Percentiles rank a stretch among this genome's conserved stretches.
These are phyloP conservation scores for Talpa occidentalis DNA, from an alignment of 2,113 vertebrate species.

Conservation along the genomic window DNA sequence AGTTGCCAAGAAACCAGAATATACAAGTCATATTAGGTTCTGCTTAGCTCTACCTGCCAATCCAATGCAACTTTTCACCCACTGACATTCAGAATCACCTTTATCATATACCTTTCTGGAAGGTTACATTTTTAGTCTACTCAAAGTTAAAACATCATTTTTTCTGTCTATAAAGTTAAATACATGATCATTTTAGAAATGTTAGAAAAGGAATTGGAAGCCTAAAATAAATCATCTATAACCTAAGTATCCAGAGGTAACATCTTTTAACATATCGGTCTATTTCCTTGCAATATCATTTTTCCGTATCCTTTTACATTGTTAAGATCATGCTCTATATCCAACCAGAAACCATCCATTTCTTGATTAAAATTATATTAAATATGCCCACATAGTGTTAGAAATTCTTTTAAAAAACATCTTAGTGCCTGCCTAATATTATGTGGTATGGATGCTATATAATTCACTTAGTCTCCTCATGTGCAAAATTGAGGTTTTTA, in stretches of 20 bases:
- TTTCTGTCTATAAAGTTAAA: slow-evolving; percentile 59
- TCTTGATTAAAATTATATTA: slow-evolving; percentile 24
- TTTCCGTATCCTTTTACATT: not conserved
- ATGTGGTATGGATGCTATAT: not conserved
- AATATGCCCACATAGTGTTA: not conserved
- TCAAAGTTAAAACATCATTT: slow-evolving; percentile 54
- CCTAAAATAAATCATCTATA: slow-evolving; percentile 43
- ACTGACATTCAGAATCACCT: slow-evolving; percentile 68
- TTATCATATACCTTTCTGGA: slow-evolving; percentile 51
- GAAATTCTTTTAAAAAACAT: slow-evolving; percentile 28
- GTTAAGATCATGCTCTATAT: not conserved
- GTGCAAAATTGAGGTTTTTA: slow-evolving; percentile 2
- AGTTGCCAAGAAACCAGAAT: slow-evolving; percentile 52
- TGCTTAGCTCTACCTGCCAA: slow-evolving; percentile 53
- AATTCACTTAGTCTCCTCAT: not conserved
- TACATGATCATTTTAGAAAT: slow-evolving; percentile 30
- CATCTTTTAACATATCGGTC: not conserved
- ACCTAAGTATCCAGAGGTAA: not conserved
- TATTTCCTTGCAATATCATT: not conserved
- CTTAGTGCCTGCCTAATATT: not conserved
- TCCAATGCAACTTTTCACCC: slow-evolving; percentile 59
- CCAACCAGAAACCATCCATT: not conserved
- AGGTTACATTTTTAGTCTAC: slow-evolving; percentile 65
- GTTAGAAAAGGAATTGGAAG: slow-evolving; percentile 38
- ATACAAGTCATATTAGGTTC: slow-evolving; percentile 58